Conservation (phyloP, 30 jellyfish, hydroid and myxozoan genomes). For the Turritopsis rubra region DNA sequence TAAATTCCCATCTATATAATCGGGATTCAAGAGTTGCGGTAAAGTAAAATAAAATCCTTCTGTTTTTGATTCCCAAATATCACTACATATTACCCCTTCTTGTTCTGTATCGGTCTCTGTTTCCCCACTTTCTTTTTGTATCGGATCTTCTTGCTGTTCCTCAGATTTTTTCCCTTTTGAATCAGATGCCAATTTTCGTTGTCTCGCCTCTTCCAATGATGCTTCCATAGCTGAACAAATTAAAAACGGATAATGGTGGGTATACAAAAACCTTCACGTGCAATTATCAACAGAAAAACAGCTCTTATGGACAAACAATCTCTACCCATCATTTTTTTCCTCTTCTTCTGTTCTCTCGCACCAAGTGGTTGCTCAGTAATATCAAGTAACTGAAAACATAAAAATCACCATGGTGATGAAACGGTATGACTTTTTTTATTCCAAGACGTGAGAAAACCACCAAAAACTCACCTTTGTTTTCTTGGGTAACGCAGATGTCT, state of each 20-base stretch:
- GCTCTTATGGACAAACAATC: no score
- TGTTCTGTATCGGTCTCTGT: constrained; percentile 42
- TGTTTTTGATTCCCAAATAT: not conserved
- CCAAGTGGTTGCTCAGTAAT: constrained; percentile 95
- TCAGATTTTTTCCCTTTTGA: not conserved
- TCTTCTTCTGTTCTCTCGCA: constrained; percentile 79
- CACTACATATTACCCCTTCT: constrained; percentile 13
- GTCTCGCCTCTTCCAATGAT: constrained; percentile 9
- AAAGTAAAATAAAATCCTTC: not conserved
- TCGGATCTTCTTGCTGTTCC: not conserved
- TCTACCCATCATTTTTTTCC: constrained; percentile 63
- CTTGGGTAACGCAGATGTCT: constrained; percentile 59
- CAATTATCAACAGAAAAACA: not conserved
- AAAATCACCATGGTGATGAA: not conserved
- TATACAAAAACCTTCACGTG: not conserved
- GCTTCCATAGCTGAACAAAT: constrained; percentile 2
- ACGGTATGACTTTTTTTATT: not conserved
- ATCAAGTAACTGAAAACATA: constrained; percentile 56
- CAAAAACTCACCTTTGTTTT: constrained; percentile 54
- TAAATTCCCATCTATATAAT: no score
- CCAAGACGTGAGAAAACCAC: not conserved
- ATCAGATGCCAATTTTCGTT: constrained; percentile 6
- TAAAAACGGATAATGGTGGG: not conserved
- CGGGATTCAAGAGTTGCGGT: no score
- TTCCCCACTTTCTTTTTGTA: constrained; percentile 14